A percentile compares a stretch with the other conserved stretches of the same genome.
Conservation (phyloP, 2,113 vertebrate genomes). For the Felis chaus region DNA sequence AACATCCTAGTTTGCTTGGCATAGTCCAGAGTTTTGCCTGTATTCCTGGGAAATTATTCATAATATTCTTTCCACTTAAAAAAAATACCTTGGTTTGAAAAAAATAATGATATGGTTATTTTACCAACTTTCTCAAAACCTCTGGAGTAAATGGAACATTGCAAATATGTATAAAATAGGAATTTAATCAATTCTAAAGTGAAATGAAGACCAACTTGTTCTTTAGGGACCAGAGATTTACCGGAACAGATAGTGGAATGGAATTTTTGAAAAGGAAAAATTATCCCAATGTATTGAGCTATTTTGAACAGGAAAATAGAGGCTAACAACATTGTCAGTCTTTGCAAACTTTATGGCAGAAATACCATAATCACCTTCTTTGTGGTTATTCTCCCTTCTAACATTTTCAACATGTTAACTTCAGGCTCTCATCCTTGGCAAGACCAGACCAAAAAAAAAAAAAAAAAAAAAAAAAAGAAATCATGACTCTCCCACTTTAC, state of each 20-base stretch:
- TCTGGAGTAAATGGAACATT: background rate
- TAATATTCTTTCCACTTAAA: background rate
- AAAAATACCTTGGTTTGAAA: background rate
- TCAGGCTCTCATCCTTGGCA: background rate
- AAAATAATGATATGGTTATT: background rate
- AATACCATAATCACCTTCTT: background rate
- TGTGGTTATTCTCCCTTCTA: background rate
- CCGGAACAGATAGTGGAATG: background rate
- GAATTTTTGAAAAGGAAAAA: background rate
- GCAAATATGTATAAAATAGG: background rate
- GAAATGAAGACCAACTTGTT: background rate
- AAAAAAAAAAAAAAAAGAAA: too few species aligned
- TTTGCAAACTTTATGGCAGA: background rate
- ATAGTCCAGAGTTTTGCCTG: background rate
- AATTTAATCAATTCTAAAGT: background rate
- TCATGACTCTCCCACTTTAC: background rate
- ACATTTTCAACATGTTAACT: background rate
- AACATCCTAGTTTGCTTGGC: background rate
- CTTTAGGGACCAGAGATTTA: background rate
- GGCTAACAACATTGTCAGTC: background rate
- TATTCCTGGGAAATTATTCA: background rate
- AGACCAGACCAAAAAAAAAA: background rate
- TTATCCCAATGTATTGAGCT: background rate
- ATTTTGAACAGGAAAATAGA: background rate
- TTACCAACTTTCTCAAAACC: background rate